Evolutionary conservation across 2,797 vertebrate genomes (phyloP).

Genomic region (Tangara arthus): DNA sequence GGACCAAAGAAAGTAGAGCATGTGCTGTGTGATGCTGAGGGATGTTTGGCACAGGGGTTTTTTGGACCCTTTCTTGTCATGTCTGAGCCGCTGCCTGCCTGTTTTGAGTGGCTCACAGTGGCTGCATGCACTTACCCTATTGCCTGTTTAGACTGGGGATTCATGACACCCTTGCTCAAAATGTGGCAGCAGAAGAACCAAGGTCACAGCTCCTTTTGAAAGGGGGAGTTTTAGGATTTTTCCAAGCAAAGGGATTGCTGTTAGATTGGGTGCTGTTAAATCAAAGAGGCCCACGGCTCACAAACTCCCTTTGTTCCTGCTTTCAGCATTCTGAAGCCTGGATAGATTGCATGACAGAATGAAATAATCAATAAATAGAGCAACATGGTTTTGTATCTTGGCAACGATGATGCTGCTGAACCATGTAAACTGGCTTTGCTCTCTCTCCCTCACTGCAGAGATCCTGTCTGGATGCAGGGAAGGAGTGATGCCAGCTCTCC

Average conservation of each 20-base stretch:
- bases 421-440: not conserved
- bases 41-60: fast-evolving
- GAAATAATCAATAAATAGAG: constrained; percentile 32
- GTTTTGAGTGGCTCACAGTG: not conserved
- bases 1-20: fast-evolving
- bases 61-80: not conserved
- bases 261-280: not conserved
- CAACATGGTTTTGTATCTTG: constrained; percentile 23
- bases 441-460: not conserved
- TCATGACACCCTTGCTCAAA: not conserved
- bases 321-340: not conserved
- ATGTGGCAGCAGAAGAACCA: fast-evolving
- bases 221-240: not conserved
- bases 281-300: not conserved
- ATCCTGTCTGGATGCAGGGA: not conserved
- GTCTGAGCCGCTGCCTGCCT: not conserved
- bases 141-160: fast-evolving
- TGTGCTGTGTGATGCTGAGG: not conserved
- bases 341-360: not conserved
- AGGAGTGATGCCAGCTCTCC: not conserved
- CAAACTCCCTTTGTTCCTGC: not conserved
- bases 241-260: not conserved
- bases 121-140: not conserved
- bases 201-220: not conserved
- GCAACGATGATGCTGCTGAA: constrained; percentile 24